A percentile compares a stretch with the other conserved stretches of the same genome.
Evolutionary conservation across 2,113 vertebrate species (phyloP).

Genomic region (Ahaetulla prasina): DNA sequence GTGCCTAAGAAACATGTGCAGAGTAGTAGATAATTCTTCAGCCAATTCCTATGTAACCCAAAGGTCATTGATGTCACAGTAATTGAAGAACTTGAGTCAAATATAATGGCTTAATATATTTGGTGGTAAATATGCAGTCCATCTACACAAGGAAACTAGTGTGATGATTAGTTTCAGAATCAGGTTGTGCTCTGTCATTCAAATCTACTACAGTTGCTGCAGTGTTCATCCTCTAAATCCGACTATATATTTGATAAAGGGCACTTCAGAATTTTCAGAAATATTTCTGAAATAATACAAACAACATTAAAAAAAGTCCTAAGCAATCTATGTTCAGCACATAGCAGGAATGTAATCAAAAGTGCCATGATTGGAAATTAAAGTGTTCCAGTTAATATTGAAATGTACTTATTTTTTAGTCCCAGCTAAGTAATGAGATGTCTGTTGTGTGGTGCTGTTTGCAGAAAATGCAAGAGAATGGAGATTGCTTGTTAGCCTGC

Average conservation of each 20-base stretch:
- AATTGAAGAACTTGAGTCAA: not conserved
- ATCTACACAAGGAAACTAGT: not conserved
- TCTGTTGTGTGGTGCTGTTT: not conserved
- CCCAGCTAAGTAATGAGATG: not conserved
- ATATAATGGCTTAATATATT: not conserved
- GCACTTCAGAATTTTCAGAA: not conserved
- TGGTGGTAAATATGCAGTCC: not conserved
- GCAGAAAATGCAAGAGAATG: no score
- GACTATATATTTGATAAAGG: not conserved
- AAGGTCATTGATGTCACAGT: not conserved
- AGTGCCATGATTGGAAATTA: not conserved
- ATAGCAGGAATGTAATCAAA: not conserved
- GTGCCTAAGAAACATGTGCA: not conserved
- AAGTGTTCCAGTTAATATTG: not conserved
- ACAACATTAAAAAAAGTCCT: not conserved
- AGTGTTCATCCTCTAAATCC: no score
- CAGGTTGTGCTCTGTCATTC: not conserved
- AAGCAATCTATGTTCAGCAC: not conserved
- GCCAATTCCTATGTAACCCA: not conserved
- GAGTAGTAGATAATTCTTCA: not conserved
- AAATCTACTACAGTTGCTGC: not conserved
- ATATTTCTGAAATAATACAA: not conserved
- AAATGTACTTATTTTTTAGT: not conserved
- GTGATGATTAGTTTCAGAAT: not conserved
- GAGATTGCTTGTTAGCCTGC: not conserved